Evolutionary conservation across 1,140 invertebrate genomes (phyloP), one percentile per base, ranked within the genome.

Genomic region (Drosophila orosa): DNA sequence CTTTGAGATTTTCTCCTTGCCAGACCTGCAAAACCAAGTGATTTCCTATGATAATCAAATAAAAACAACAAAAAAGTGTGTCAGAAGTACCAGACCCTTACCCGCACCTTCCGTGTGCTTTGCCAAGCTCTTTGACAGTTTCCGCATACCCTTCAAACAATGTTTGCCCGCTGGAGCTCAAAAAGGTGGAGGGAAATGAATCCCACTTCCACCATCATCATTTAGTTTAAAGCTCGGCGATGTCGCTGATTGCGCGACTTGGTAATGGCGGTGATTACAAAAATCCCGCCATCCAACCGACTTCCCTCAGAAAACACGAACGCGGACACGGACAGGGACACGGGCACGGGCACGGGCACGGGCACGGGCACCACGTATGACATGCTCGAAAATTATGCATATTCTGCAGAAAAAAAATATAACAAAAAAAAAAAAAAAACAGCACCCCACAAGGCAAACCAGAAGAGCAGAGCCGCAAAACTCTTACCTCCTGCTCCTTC

Each of bases 251-350:
- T 87, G 78, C 83, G 76, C 82, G 83, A 82, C 75, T 76, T 87
- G 74, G 83, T 86, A 87, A 86, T 86, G 79, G 80, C 63, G 83
- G 76, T 87, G 83, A 87, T 87, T 87, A 87, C 80, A 86, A 86
- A 86, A 87, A 87, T 71, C 50, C 29, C 50, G 50, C 31, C 33
- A 27, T 29, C 40, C 60, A 29, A 35, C 40, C 56, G 19, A 47
- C 56, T 61, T 54, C 13, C 22, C n/a, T n/a, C 31, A 8, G 9
- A 67, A 29, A 66, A 55, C 67, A 65, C 19, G 42, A 66, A 47
- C 67, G 40, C 31, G 42, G 50, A 78, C 54, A 47, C 55, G 27
- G 29, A 10, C 50, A 48, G 19, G 62, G 19, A 33, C 44, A 78
- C 22, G 47, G 39, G 65, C 60, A 56, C 56, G 27, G 13, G 2